Conservation (phyloP, 1,140 invertebrate species). For the Drosophila takahashii region DNA sequence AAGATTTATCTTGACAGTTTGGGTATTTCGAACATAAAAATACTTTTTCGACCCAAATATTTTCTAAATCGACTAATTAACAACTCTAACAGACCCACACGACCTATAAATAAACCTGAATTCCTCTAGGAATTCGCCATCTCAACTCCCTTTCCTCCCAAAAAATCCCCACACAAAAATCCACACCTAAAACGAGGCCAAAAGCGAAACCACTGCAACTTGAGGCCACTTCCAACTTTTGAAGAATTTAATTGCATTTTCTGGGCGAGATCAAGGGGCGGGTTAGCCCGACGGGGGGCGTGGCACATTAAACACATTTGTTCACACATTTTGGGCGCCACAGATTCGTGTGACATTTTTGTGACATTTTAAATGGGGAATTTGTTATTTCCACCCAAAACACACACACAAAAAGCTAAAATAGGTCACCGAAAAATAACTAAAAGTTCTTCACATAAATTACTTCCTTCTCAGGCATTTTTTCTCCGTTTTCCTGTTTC, state of each 20-base stretch:
- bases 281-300: conserved; percentile 6
- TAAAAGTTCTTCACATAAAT: conserved; percentile 30
- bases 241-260: conserved; percentile 33
- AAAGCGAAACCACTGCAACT: conserved; percentile 17
- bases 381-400: conserved; percentile 33
- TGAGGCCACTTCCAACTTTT: conserved; percentile 7
- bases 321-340: conserved; percentile 19
- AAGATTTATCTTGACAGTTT: background rate
- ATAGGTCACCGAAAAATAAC: conserved; percentile 18
- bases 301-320: conserved; percentile 25
- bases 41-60: background rate
- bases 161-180: background rate
- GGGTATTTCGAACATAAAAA: background rate
- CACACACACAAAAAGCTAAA: conserved; percentile 1
- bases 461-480: conserved; percentile 6
- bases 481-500: conserved; percentile 3
- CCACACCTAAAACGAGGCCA: conserved; percentile 15
- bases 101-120: conserved; percentile 19
- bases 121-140: conserved; percentile 10
- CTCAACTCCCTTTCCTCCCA: background rate
- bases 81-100: background rate
- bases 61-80: background rate
- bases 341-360: conserved; percentile 28
- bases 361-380: conserved; percentile 40
- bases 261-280: conserved; percentile 20